Base-by-base conservation (phyloP, 2,888 invertebrate species). In the Tanytarsus gracilentus region DNA sequence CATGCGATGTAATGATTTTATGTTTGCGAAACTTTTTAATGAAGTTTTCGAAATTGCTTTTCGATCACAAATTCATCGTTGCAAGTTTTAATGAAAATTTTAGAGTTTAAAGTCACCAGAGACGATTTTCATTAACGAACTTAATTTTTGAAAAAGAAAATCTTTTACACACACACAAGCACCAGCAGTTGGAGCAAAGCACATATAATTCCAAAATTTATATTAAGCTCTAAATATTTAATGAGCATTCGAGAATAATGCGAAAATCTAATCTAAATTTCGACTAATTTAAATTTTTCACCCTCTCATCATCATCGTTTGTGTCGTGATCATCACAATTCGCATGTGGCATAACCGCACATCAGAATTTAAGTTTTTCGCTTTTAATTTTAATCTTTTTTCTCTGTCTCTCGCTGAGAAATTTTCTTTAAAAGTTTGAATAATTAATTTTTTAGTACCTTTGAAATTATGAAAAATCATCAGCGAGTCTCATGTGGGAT, bases 221-320 rank as follows among this genome's bases (percentile, higher is more conserved):
- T 55, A 55, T 55, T 55, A 55, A 55, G 26, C 40, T 23, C 11
- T 55, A 14, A 55, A 55, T 55, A 40, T 40, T 55, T 55, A 55
- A 55, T 55, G 16, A 33, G 9, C 40, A 30, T 55, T 55, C 55
- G 49, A 55, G 55, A 40, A 30, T 49, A 49, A 49, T 49, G 49
- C 49, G 49, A 49, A 40, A 55, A 55, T 55, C 55, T 55, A 55
- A 55, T 55, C 55, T 55, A 55, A 55, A 55, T 49, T 44, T 23
- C 25, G 26, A 49, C 49, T 49, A 49, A 49, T 55, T 55, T 55
- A 55, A 55, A 55, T 55, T 55, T 52, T 49, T 49, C n/a, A 27
- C 49, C 27, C 49, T 49, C 26, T 16, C 49, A 26, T 14, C n/a
- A 6, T 26, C 26, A 25, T 27, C 4, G 49, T 26, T 3, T 25